Percentiles rank a stretch among this genome's conserved stretches.
phyloP scores from a whole-genome alignment of 1,140 invertebrate species.

The Aricia agestis region DNA sequence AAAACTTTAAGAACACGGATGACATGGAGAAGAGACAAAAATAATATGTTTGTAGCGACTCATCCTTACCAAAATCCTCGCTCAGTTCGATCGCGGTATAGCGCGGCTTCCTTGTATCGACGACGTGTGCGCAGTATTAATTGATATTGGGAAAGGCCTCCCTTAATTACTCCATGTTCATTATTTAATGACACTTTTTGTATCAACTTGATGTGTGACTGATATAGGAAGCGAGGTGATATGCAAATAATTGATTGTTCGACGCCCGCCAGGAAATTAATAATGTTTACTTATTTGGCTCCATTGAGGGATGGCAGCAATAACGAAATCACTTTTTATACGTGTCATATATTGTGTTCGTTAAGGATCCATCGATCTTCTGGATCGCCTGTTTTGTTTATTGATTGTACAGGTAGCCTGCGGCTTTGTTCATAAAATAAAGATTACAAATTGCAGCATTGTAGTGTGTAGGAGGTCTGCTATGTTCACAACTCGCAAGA shows the following conservation, averaged over 20 bases:
- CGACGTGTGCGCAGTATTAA: slow-evolving; percentile 33
- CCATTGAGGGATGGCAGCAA: slow-evolving; percentile 17
- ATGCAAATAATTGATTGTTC: slow-evolving; percentile 23
- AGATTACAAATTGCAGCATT: background rate
- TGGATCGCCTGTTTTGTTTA: background rate
- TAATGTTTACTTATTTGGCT: slow-evolving; percentile 18
- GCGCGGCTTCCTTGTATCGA: background rate
- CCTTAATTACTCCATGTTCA: slow-evolving; percentile 23
- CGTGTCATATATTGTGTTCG: slow-evolving; percentile 9
- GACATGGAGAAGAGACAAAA: too few relatives aligned
- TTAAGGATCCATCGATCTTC: slow-evolving; percentile 4
- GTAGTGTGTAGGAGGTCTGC: background rate
- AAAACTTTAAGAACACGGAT: too few relatives aligned
- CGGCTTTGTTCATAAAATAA: background rate
- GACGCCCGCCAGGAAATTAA: slow-evolving; percentile 6
- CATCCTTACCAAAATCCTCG: too few relatives aligned
- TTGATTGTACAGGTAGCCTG: background rate
- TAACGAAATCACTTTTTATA: slow-evolving; percentile 14
- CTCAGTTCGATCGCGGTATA: too few relatives aligned
- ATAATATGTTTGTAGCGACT: too few relatives aligned
- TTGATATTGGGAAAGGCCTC: slow-evolving; percentile 32
- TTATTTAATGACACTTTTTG: slow-evolving; percentile 1
- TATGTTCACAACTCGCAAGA: background rate
- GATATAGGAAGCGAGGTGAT: slow-evolving; percentile 9
- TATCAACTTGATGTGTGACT: slow-evolving; percentile 2